Base-by-base conservation (phyloP, 2,888 invertebrate species). In the Heterodera filipjevi region DNA sequence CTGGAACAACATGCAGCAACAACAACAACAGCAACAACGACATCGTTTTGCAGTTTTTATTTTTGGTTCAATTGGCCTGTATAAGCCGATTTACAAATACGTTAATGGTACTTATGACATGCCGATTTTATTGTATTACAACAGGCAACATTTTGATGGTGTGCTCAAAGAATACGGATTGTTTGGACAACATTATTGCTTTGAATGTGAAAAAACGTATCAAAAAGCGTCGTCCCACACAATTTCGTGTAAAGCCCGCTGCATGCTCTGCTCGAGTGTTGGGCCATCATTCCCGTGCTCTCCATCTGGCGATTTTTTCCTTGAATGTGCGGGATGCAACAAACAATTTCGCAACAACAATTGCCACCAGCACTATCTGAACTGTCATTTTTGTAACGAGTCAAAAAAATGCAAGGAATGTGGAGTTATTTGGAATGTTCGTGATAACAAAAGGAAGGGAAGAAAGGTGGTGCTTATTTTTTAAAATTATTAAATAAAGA, bases 21-120 rank as follows among this genome's bases (percentile, higher is more conserved):
- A 53, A 53, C 53, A 53, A 2, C 39, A 39, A 39, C 39, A 39
- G 12, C 39, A 39, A 39, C 39, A 39, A 39, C 39, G 12, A 39
- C 39, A 39, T 3, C 53, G 53, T 10, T 71, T 71, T 32, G 46
- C 39, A 12, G 71, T 32, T 12, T 71, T 71, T 30, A 46, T 71
- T 30, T 71, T 71, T 32, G 71, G 71, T 2, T 71, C 71, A 8
- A 10, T 27, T 27, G 71, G 71, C 1, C 71, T n/a, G 27, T 71
- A 71, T 12, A n/a, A 71, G 32, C 71, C 71, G 14, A n/a, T 71
- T n/a, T 71, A 30, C 49, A 71, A 71, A 30, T 71, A 71, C 32
- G 14, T 27, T 3, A 27, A 44, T 2, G 32, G 32, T 27, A 27
- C n/a, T 49, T 71, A 71, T 27, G 49, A 71, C 49, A 46, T 33